Percentiles rank a stretch among this genome's conserved stretches.
Evolutionary conservation across 1,140 invertebrate species (phyloP).

Genomic region (Halesus radiatus): DNA sequence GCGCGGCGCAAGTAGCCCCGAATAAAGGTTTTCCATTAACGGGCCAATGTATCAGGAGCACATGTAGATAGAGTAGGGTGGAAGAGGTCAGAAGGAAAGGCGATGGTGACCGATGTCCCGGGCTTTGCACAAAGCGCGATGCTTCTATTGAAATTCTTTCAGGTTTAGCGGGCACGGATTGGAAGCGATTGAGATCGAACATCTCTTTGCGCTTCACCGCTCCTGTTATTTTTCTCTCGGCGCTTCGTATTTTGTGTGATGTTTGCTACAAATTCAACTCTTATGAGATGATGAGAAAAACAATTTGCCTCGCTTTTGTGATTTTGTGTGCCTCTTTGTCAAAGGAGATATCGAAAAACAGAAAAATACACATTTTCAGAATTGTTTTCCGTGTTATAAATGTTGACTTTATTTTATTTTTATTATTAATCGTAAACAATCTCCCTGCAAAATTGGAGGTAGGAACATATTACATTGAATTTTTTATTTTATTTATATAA

Average conservation of each 20-base stretch:
- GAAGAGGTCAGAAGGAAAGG: constrained; percentile 40
- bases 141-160: constrained; percentile 55
- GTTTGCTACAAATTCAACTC: constrained; percentile 1
- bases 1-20: background rate
- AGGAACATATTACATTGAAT: no score
- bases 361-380: background rate
- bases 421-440: no score
- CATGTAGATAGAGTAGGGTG: constrained; percentile 33
- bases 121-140: constrained; percentile 44
- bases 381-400: no score
- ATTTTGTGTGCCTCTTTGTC: background rate
- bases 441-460: no score
- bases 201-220: background rate
- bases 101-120: constrained; percentile 53
- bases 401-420: no score
- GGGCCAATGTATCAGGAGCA: constrained; percentile 37
- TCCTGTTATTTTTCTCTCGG: constrained; percentile 15
- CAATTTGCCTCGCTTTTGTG: background rate
- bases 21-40: constrained; percentile 33
- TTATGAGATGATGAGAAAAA: background rate
- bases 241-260: constrained; percentile 3
- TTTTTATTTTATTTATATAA: no score
- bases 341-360: background rate
- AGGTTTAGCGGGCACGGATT: constrained; percentile 44
- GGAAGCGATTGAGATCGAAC: constrained; percentile 36